A percentile compares a stretch with the other conserved stretches of the same genome.
These are phyloP conservation scores for Anas platyrhynchos DNA, from an alignment of 2,113 vertebrate species.

Conservation along the genomic window DNA sequence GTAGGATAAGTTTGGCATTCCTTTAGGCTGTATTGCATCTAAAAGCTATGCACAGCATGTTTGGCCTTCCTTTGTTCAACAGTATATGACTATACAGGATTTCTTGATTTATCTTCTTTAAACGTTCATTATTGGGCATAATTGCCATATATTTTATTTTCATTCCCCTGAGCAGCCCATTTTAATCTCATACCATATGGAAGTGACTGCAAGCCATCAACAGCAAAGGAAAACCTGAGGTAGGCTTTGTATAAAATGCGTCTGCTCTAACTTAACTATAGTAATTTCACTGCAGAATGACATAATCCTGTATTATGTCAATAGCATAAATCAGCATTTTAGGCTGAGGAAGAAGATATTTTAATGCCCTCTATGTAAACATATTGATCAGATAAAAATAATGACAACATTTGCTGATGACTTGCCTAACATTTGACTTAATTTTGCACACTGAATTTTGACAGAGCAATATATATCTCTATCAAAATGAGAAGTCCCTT, in stretches of 20 bases:
- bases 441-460: not conserved
- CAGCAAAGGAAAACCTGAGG: constrained; percentile 19
- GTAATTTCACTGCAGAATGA: constrained; percentile 19
- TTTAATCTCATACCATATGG: constrained; percentile 55
- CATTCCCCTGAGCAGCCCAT: constrained; percentile 41
- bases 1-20: not conserved
- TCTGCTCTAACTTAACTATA: not conserved
- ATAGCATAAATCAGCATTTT: not conserved
- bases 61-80: constrained; percentile 20
- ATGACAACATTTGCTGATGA: not conserved
- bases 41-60: not conserved
- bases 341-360: not conserved
- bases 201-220: constrained; percentile 42
- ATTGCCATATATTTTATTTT: constrained; percentile 42
- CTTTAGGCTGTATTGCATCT: not conserved
- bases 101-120: constrained; percentile 54
- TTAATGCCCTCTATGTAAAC: not conserved
- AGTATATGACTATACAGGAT: not conserved
- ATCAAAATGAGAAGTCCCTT: not conserved
- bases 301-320: constrained; percentile 9
- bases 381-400: constrained; percentile 16
- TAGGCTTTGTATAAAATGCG: constrained; percentile 29
- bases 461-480: not conserved
- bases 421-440: not conserved
- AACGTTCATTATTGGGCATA: constrained; percentile 50